Evolutionary conservation across 2,888 invertebrate species (phyloP), one percentile per base, ranked within the genome.

Genomic region (Aphidoletes aphidimyza): DNA sequence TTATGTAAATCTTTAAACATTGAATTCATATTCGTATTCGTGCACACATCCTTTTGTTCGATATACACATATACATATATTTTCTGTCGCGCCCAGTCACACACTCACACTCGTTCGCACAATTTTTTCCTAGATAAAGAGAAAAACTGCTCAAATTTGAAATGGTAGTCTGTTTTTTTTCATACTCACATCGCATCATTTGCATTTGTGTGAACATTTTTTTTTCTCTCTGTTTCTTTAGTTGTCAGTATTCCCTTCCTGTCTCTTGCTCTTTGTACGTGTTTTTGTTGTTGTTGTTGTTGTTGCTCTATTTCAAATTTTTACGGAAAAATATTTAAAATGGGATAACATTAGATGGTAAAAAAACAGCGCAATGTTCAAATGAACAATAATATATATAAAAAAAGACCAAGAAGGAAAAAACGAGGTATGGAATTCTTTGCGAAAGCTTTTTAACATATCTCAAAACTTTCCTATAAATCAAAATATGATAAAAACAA

Each of bases 1-100:
- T 69, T 69, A 69, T 69, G 69, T 69, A 69, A 69, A 69, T 69
- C 69, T 69, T 26, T 30, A 30, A 69, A 69, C 69, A 69, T 69
- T 30, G 69, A 69, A 69, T 69, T 69, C 69, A 69, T 69, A 54
- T 47, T 2, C 17, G 19, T 47, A 2, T n/a, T n/a, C n/a, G n/a
- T 14, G 42, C 42, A 42, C 42, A 42, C 14, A 8, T 19, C 54
- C 54, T 1, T 54, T n/a, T 54, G 26, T 54, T 54, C 22, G 19
- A 54, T 14, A 69, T 26, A 14, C 17, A 69, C 26, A 69, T n/a
- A n/a, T n/a, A n/a, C n/a, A n/a, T n/a, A n/a, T n/a, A n/a, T n/a
- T n/a, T n/a, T n/a, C n/a, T n/a, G n/a, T n/a, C n/a, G 14, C 3
- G 30, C 3, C 9, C 30, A 14, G 11, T 26, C 30, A 30, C 34